Percentiles rank a stretch among this genome's conserved stretches.
phyloP scores from a whole-genome alignment of 2,888 invertebrate species.

The Drosophila nr. perissopoda region DNA sequence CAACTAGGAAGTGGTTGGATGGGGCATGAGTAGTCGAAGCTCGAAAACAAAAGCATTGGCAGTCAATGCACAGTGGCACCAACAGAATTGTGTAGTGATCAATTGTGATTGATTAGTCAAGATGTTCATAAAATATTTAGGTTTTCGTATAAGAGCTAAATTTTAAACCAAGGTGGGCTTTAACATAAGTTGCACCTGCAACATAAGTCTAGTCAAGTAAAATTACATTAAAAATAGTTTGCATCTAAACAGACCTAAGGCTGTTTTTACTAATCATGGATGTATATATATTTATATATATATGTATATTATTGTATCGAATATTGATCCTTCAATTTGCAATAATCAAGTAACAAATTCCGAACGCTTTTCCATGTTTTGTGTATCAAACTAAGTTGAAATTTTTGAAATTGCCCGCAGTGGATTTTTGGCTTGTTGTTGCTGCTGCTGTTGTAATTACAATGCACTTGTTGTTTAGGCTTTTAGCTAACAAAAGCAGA shows the following conservation, averaged over 20 bases:
- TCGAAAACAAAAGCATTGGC: constrained; percentile 15
- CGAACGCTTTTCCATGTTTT: not conserved
- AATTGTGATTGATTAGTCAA: not conserved
- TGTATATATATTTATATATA: not conserved
- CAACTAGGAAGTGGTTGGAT: not conserved
- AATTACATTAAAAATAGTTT: not conserved
- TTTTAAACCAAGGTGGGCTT: not conserved
- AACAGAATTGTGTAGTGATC: too few relatives aligned
- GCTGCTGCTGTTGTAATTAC: constrained; percentile 55
- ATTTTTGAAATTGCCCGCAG: constrained; percentile 24
- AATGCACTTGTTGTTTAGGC: constrained; percentile 68
- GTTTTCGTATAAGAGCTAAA: not conserved
- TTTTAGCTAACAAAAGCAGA: constrained; percentile 58
- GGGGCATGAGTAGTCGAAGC: not conserved
- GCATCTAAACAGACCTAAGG: not conserved
- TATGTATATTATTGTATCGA: not conserved
- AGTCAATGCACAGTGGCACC: constrained; percentile 25
- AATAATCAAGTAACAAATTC: not conserved
- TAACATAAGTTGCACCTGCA: not conserved
- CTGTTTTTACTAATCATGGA: not conserved
- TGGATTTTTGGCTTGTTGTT: constrained; percentile 20
- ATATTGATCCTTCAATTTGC: not conserved
- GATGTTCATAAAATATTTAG: not conserved
- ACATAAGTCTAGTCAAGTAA: not conserved
- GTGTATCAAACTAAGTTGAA: not conserved